phyloP scores from a whole-genome alignment of 2,888 invertebrate species.

The Conops quadrifasciatus region DNA sequence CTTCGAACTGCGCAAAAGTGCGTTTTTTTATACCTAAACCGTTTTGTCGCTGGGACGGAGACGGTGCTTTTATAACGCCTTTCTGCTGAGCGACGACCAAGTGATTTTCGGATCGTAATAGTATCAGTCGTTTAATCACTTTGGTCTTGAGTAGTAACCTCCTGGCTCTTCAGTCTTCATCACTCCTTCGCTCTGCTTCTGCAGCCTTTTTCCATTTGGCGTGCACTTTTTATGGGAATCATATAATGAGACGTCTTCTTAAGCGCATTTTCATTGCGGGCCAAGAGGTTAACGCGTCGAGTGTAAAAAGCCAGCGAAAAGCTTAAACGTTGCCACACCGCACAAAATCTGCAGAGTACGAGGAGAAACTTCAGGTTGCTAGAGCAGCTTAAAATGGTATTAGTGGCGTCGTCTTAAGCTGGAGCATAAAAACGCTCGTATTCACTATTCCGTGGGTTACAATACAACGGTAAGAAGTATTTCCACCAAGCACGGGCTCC shows the following conservation, averaged over 20 bases:
- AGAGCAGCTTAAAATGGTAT: slow-evolving; percentile 2
- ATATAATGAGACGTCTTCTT: background rate
- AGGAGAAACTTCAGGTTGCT: background rate
- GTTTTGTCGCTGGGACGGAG: too few species aligned
- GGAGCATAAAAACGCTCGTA: background rate
- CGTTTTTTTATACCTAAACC: background rate
- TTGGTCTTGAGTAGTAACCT: too few species aligned
- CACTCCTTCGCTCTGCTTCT: background rate
- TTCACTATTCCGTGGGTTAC: background rate
- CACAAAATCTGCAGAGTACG: background rate
- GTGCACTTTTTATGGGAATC: background rate
- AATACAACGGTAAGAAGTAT: background rate
- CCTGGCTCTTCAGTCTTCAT: background rate
- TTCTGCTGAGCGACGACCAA: too few species aligned
- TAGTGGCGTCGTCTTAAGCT: background rate
- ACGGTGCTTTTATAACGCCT: too few species aligned
- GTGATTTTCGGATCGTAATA: too few species aligned
- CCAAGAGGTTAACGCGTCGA: background rate
- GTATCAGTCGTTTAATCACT: too few species aligned
- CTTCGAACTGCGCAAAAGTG: slow-evolving; percentile 8
- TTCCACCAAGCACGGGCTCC: background rate
- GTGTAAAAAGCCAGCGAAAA: too few species aligned
- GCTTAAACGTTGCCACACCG: background rate
- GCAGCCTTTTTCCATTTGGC: too few species aligned
- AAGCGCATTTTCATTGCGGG: slow-evolving; percentile 8